Evolutionary conservation across 2,797 vertebrate genomes (phyloP).

Genomic region (Peromyscus attwateri): DNA sequence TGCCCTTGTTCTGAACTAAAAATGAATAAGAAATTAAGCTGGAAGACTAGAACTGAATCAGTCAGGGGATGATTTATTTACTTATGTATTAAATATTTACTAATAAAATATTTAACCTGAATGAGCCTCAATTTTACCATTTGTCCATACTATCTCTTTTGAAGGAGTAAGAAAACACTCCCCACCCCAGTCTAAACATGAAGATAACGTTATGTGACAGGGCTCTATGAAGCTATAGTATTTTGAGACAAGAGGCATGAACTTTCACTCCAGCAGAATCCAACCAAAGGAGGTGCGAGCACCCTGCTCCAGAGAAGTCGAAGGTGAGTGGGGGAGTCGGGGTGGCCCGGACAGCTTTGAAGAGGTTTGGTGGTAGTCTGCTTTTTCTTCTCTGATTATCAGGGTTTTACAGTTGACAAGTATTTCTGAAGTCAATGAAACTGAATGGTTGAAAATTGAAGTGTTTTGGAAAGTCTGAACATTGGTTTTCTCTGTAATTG

Average conservation of each 20-base stretch:
- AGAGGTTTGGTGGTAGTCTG: not conserved
- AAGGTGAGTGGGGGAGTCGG: too few relatives aligned
- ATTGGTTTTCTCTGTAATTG: not conserved
- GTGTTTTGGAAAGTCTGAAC: not conserved
- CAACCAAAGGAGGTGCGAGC: not conserved
- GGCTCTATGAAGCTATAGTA: not conserved
- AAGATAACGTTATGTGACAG: not conserved
- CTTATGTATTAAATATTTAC: not conserved
- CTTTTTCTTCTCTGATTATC: not conserved
- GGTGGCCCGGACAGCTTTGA: not conserved
- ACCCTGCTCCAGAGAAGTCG: not conserved
- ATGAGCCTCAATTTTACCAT: not conserved
- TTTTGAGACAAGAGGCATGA: not conserved
- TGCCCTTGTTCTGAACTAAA: slow-evolving; percentile 6
- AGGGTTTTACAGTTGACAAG: not conserved
- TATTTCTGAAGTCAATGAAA: not conserved
- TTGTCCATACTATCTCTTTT: not conserved
- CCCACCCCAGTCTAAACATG: not conserved
- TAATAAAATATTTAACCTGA: not conserved
- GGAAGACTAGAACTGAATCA: not conserved
- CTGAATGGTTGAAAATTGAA: not conserved
- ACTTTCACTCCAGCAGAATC: not conserved
- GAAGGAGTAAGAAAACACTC: not conserved
- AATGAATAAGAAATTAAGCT: not conserved
- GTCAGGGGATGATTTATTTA: not conserved